These are phyloP conservation scores for Drosophila triauraria DNA, from an alignment of 1,140 invertebrate species.

Conservation along the genomic window DNA sequence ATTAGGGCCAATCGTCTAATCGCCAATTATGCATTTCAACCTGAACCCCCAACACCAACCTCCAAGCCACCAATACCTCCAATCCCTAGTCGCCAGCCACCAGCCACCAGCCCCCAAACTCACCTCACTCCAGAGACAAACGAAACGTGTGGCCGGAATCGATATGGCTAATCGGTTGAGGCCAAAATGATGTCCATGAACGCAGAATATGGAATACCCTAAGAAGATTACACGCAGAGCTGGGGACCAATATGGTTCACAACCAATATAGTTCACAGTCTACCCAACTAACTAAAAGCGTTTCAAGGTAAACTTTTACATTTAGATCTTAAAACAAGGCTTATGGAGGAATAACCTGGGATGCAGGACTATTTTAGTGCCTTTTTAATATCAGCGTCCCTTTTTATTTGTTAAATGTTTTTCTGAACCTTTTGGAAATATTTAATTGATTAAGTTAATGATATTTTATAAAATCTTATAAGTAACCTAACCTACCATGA, in stretches of 20 bases:
- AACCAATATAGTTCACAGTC: no score
- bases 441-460: no score
- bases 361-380: no score
- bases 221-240: slow-evolving; percentile 1
- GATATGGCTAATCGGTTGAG: slow-evolving; percentile 59
- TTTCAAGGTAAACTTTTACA: no score
- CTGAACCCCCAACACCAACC: slow-evolving; percentile 15
- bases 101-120: background rate
- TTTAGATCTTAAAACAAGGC: no score
- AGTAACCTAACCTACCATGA: no score
- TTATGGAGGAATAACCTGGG: no score
- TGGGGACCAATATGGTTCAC: background rate
- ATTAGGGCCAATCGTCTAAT: slow-evolving; percentile 83
- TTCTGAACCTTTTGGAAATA: no score
- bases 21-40: slow-evolving; percentile 79
- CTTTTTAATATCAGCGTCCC: no score
- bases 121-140: slow-evolving; percentile 12
- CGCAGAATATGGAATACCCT: slow-evolving; percentile 41
- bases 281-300: no score
- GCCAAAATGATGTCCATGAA: slow-evolving; percentile 34
- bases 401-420: no score
- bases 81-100: background rate
- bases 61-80: background rate
- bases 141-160: slow-evolving; percentile 52
- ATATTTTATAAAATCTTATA: no score